Conservation (phyloP, 2,113 vertebrate genomes). For the Rhadina sibilatrix region DNA sequence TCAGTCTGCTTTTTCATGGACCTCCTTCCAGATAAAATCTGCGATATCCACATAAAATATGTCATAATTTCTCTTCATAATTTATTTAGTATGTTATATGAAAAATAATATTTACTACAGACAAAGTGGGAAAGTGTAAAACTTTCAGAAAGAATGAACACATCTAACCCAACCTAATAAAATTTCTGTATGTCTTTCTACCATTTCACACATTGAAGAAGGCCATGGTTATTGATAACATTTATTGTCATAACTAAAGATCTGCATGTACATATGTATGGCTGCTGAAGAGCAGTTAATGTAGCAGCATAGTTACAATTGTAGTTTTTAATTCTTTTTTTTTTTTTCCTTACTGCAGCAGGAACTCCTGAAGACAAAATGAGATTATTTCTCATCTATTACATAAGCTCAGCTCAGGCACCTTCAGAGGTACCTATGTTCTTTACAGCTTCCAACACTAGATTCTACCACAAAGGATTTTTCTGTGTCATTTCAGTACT, state of each 20-base stretch:
- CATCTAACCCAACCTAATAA: not conserved
- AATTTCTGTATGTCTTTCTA: not conserved
- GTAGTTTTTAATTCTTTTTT: not conserved
- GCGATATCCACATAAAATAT: not conserved
- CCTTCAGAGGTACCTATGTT: constrained; percentile 90
- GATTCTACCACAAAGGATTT: not conserved
- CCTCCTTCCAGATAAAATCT: not conserved
- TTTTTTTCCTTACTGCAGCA: constrained; percentile 68
- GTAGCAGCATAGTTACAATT: not conserved
- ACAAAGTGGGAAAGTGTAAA: not conserved
- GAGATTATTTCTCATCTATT: constrained; percentile 97
- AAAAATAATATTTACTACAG: not conserved
- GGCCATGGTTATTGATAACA: not conserved
- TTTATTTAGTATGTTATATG: not conserved
- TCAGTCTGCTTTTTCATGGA: not conserved
- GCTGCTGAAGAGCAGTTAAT: not conserved
- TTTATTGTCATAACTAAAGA: not conserved
- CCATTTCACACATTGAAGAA: not conserved
- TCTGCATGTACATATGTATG: not conserved
- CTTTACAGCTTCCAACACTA: not conserved
- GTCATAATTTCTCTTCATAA: not conserved
- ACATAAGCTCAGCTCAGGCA: constrained; percentile 87
- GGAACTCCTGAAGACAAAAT: constrained; percentile 99
- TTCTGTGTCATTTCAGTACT: not conserved
- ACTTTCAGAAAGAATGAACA: not conserved